Conservation (phyloP, 2,888 invertebrate species). For the Acanthococcus lagerstroemiae region DNA sequence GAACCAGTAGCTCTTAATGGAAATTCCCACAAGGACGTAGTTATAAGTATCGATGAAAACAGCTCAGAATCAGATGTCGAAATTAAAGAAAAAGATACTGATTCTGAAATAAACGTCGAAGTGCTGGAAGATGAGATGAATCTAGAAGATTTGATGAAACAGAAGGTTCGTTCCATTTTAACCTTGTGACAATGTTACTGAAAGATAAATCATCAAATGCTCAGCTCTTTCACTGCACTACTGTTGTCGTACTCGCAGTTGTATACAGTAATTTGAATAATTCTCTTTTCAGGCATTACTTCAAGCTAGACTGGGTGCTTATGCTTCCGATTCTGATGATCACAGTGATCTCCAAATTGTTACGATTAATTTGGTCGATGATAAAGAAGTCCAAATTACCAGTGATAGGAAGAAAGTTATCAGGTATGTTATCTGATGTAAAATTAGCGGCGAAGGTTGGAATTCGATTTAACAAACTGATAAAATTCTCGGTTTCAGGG, state of each 20-base stretch:
- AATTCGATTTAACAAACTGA: background rate
- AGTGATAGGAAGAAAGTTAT: conserved; percentile 2
- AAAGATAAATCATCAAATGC: too few relatives aligned
- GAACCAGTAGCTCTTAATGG: conserved; percentile 8
- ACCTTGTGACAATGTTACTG: background rate
- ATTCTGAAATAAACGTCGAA: conserved; percentile 51
- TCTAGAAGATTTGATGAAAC: conserved; percentile 78
- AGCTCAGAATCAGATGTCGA: conserved; percentile 28
- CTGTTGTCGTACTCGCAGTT: too few relatives aligned
- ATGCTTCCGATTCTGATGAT: conserved; percentile 47
- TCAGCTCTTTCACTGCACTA: too few relatives aligned
- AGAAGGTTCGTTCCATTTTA: conserved; percentile 64
- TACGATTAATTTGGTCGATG: conserved; percentile 39
- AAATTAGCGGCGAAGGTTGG: background rate
- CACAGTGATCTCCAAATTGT: conserved; percentile 34
- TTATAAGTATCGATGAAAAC: conserved; percentile 25
- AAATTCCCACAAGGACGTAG: conserved; percentile 10
- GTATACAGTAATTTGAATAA: too few relatives aligned
- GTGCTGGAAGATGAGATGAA: conserved; percentile 77
- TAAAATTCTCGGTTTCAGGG: background rate
- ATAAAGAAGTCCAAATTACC: conserved; percentile 26
- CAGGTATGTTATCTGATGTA: conserved; percentile 7
- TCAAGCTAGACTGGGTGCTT: conserved; percentile 68
- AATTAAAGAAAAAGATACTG: conserved; percentile 32
- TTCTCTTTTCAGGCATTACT: conserved; percentile 49